Percentiles rank a stretch among this genome's conserved stretches.
Conservation (phyloP, 1,140 invertebrate species). For the Tribolium castaneum region DNA sequence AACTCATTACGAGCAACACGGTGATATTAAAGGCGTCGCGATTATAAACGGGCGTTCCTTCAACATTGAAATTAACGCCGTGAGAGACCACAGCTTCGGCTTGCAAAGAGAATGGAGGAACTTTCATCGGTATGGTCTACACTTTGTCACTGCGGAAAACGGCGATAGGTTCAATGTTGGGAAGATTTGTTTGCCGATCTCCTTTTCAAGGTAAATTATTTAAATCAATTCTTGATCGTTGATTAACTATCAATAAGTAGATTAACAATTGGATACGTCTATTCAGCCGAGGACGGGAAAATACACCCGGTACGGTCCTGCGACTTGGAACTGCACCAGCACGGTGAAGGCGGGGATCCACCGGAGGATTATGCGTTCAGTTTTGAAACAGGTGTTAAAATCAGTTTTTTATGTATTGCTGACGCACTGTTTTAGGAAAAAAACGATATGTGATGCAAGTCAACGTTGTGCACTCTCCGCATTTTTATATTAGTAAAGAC, state of each 20-base stretch:
- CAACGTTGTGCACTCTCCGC: constrained; percentile 68
- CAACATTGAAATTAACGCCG: constrained; percentile 65
- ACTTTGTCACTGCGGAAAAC: constrained; percentile 75
- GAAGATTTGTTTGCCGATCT: constrained; percentile 72
- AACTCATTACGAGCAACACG: constrained; percentile 80
- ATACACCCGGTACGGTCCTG: constrained; percentile 68
- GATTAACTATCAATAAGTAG: too few relatives aligned
- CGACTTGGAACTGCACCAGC: constrained; percentile 72
- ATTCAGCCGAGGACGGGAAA: constrained; percentile 67
- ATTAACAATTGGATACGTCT: constrained; percentile 75
- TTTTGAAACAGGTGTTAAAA: constrained; percentile 69
- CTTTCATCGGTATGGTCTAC: constrained; percentile 76
- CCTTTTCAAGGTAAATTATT: constrained; percentile 69
- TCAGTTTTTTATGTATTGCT: neutral
- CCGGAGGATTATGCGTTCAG: constrained; percentile 73
- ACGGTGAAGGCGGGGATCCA: constrained; percentile 73
- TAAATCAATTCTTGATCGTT: too few relatives aligned
- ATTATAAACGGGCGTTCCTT: constrained; percentile 67
- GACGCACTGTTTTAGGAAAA: constrained; percentile 62
- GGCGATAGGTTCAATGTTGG: constrained; percentile 74
- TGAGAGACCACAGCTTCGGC: constrained; percentile 71
- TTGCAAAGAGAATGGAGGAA: constrained; percentile 73
- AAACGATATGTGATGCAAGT: constrained; percentile 67
- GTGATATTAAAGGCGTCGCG: constrained; percentile 67
- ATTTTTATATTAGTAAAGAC: constrained; percentile 75